phyloP scores from a whole-genome alignment of 2,113 vertebrate genomes.

The Falcunculus frontatus region DNA sequence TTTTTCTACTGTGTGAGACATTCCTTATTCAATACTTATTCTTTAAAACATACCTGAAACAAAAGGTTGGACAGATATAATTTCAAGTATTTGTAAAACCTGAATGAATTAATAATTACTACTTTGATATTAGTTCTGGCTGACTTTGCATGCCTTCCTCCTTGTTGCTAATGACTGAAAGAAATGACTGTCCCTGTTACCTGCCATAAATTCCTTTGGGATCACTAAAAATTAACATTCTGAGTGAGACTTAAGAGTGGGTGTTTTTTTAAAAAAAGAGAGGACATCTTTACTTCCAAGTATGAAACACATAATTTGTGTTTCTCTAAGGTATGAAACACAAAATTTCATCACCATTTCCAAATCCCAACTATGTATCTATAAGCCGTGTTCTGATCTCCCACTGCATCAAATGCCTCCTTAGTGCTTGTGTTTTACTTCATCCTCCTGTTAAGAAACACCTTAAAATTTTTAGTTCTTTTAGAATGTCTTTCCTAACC shows the following conservation, averaged over 20 bases:
- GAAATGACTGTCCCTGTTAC: neutral
- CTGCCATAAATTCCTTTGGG: neutral
- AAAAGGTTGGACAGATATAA: neutral
- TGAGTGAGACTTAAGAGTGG: neutral
- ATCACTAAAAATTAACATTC: neutral
- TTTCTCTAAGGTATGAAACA: neutral
- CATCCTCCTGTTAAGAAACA: neutral
- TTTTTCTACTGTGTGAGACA: neutral
- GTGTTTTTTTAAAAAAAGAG: neutral
- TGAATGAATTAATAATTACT: neutral
- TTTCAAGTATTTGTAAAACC: neutral
- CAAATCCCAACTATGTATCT: neutral
- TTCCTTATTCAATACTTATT: neutral
- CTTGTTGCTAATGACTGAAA: neutral
- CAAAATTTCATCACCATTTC: neutral
- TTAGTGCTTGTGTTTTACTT: neutral
- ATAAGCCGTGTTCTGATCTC: neutral
- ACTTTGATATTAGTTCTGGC: neutral
- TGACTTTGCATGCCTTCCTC: neutral
- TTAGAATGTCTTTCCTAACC: neutral
- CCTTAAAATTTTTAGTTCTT: neutral
- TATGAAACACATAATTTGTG: neutral
- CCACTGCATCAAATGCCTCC: neutral
- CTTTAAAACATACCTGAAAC: neutral
- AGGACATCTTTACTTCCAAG: neutral